Percentiles rank a stretch among this genome's conserved stretches.
These are phyloP conservation scores for Mizuhopecten yessoensis DNA, from an alignment of 1,140 invertebrate genomes.

Conservation along the genomic window DNA sequence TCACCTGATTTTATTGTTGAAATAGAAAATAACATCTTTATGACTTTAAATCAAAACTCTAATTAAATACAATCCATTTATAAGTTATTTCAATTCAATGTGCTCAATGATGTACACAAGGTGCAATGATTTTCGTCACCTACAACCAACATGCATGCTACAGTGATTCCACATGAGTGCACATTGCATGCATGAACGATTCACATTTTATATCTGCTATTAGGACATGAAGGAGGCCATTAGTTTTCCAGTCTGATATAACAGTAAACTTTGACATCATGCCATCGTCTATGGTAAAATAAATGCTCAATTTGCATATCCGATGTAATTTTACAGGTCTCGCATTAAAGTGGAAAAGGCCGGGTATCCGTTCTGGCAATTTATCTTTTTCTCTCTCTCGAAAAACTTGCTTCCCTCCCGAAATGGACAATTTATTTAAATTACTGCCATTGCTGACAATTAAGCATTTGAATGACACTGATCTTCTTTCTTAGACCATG, in stretches of 20 bases:
- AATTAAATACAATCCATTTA: background rate
- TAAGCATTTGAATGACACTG: conserved; percentile 33
- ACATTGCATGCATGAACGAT: conserved; percentile 22
- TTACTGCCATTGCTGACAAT: background rate
- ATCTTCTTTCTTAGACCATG: background rate
- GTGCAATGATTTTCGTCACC: conserved; percentile 16
- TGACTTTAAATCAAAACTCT: background rate
- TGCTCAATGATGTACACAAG: background rate
- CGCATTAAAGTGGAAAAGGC: background rate
- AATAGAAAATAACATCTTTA: background rate
- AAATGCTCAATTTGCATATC: conserved; percentile 3
- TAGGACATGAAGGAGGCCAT: conserved; percentile 14
- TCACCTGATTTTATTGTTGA: background rate
- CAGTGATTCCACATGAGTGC: conserved; percentile 30
- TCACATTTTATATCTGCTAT: conserved; percentile 17
- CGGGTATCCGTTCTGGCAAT: conserved; percentile 22
- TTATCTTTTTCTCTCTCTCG: conserved; percentile 14
- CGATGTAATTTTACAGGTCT: background rate
- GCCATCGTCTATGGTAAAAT: conserved; percentile 23
- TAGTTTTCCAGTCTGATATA: background rate
- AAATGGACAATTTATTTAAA: conserved; percentile 36
- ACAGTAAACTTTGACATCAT: conserved; percentile 39
- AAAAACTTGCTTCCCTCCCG: conserved; percentile 32
- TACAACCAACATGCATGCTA: conserved; percentile 25
- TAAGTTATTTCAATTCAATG: conserved; percentile 12